These are phyloP conservation scores for Cryptops parisi DNA, from an alignment of 2,888 invertebrate genomes.

Conservation along the genomic window DNA sequence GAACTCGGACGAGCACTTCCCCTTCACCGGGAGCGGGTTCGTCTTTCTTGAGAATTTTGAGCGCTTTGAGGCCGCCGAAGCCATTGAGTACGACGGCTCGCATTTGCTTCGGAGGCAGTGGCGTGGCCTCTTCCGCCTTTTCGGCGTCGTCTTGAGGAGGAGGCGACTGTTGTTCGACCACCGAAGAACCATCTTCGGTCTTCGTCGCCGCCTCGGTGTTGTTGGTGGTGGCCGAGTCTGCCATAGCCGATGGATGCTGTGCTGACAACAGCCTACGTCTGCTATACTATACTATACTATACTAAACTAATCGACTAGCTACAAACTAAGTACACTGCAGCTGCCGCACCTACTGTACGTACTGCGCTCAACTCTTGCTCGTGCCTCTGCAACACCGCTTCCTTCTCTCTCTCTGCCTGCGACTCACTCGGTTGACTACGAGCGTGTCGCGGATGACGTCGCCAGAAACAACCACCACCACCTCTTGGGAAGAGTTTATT, in stretches of 20 bases:
- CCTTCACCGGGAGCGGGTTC: conserved; percentile 44
- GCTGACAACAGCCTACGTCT: too few species aligned
- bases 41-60: conserved; percentile 65
- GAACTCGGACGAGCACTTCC: conserved; percentile 63
- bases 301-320: too few species aligned
- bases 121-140: conserved; percentile 25
- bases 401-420: not conserved
- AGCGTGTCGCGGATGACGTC: not conserved
- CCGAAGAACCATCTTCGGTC: not conserved
- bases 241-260: too few species aligned
- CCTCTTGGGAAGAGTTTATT: too few species aligned
- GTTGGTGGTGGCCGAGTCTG: not conserved
- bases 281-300: too few species aligned
- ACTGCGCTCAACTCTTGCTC: too few species aligned
- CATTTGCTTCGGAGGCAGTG: conserved; percentile 56
- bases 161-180: conserved; percentile 15
- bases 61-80: conserved; percentile 71
- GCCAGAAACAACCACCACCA: too few species aligned
- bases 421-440: not conserved
- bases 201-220: not conserved
- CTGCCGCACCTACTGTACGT: too few species aligned
- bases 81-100: conserved; percentile 67
- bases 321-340: too few species aligned
- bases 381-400: too few species aligned
- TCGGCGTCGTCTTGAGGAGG: conserved; percentile 29